A percentile compares a stretch with the other conserved stretches of the same genome.
Evolutionary conservation across 2,888 invertebrate genomes (phyloP).

Genomic region (Margaritifera margaritifera): DNA sequence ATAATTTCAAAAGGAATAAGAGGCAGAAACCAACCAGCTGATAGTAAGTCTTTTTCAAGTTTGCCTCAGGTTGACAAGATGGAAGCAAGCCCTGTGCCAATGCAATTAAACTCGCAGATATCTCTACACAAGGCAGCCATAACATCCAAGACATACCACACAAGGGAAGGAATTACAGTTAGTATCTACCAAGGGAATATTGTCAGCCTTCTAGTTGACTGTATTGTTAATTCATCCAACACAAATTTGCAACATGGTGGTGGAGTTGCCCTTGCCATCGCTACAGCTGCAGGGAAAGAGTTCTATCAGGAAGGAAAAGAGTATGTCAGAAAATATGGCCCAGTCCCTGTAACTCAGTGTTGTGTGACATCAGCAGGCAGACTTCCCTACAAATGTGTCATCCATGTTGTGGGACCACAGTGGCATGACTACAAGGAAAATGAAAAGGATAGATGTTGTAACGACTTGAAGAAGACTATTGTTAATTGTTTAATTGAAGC

Average conservation of each 20-base stretch:
- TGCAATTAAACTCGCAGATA: too few relatives aligned
- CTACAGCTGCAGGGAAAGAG: constrained; percentile 18
- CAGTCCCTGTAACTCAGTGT: constrained; percentile 7
- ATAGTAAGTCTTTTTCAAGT: too few relatives aligned
- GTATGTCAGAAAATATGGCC: constrained; percentile 6
- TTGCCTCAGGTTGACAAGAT: too few relatives aligned
- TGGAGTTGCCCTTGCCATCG: constrained; percentile 18
- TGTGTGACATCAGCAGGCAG: constrained; percentile 17
- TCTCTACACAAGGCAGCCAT: too few relatives aligned
- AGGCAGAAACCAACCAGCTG: too few relatives aligned
- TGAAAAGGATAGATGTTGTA: too few relatives aligned
- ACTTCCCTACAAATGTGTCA: constrained; percentile 10
- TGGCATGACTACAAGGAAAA: constrained; percentile 3
- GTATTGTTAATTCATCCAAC: constrained; percentile 22
- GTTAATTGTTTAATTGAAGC: too few relatives aligned
- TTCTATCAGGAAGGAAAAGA: constrained; percentile 14
- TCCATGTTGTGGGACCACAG: constrained; percentile 23
- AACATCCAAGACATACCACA: not conserved
- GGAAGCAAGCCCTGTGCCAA: too few relatives aligned
- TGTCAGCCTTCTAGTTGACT: constrained; percentile 15
- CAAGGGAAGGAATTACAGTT: constrained; percentile 12
- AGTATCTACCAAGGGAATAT: constrained; percentile 19
- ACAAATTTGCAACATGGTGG: constrained; percentile 10
- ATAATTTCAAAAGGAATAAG: too few relatives aligned
- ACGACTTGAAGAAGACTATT: too few relatives aligned